Conservation (phyloP, 2,113 vertebrate species). For the Mastomys coucha region DNA sequence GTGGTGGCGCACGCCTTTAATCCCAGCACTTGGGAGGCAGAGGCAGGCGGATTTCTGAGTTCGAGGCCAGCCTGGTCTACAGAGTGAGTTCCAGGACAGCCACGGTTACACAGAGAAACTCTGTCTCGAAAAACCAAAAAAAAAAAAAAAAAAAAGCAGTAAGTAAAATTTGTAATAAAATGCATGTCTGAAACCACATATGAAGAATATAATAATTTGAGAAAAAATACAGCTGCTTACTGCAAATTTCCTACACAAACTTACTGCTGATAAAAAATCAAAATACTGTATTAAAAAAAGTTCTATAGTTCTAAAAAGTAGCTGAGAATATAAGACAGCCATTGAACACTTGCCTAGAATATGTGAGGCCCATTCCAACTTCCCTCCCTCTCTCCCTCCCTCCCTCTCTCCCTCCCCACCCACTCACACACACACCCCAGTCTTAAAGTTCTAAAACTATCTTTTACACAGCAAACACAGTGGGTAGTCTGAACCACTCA, state of each 20-base stretch:
- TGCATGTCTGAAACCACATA: constrained; percentile 26
- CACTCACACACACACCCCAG: neutral
- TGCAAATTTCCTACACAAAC: constrained; percentile 35
- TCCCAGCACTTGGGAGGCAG: too few relatives aligned
- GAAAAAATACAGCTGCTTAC: neutral
- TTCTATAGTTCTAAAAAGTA: constrained; percentile 12
- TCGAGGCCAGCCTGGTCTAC: too few relatives aligned
- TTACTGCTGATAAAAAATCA: constrained; percentile 35
- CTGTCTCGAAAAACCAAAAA: too few relatives aligned
- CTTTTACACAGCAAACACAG: constrained; percentile 26
- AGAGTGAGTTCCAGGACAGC: too few relatives aligned
- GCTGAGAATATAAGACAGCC: neutral
- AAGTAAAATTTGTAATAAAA: constrained; percentile 62
- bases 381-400: too few relatives aligned
- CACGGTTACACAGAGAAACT: too few relatives aligned
- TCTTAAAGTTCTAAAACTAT: neutral
- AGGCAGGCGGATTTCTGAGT: too few relatives aligned
- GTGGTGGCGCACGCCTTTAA: too few relatives aligned
- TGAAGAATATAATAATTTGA: constrained; percentile 38
- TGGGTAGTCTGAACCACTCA: neutral
- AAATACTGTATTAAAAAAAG: constrained; percentile 53
- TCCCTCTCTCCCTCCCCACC: too few relatives aligned
- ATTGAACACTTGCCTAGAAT: neutral
- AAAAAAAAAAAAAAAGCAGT: constrained; percentile 8
- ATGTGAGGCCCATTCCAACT: neutral